Evolutionary conservation across 2,888 invertebrate species (phyloP), one percentile per base, ranked within the genome.

Genomic region (Polia nebulosa): DNA sequence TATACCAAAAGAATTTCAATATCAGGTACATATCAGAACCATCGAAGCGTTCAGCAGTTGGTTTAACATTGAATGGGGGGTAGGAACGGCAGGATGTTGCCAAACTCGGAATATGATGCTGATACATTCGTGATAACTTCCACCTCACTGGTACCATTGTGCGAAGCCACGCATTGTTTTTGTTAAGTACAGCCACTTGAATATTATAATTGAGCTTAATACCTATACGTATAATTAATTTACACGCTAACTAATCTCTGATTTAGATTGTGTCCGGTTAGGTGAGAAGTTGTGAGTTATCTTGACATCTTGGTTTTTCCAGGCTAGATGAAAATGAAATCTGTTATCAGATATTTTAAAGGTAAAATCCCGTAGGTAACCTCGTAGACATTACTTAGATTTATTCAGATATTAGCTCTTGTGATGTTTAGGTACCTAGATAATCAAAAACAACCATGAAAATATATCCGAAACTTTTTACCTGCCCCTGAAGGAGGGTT

Each of bases 41-140:
- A 84, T n/a, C 78, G 79, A 63, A 87, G 81, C 80, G 78, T 82
- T 55, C 25, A 69, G 68, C 74, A 81, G 73, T 82, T 87, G 80
- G 68, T 82, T 82, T 88, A 89, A 87, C 88, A 89, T 88, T 89
- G 85, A 87, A 89, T 89, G 71, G 88, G 66, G 83, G 81, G 76
- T 80, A 77, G 57, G 32, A 53, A 56, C 58, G 11, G 52, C 32
- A 87, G 88, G 88, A 89, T 80, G 78, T 89, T 89, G 87, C 88
- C 76, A 76, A 79, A 87, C 74, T 71, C 58, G 65, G 81, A 85
- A 84, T 84, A 88, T 87, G 85, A 87, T 77, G 78, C 72, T 73
- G 88, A 85, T 86, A 81, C 76, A 81, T 76, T 80, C 81, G 64
- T 81, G 82, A 88, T 88, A 85, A 72, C 80, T 78, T 64, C 64